Evolutionary conservation across 1,140 invertebrate genomes (phyloP).

Genomic region (Conopomorpha cramerella): DNA sequence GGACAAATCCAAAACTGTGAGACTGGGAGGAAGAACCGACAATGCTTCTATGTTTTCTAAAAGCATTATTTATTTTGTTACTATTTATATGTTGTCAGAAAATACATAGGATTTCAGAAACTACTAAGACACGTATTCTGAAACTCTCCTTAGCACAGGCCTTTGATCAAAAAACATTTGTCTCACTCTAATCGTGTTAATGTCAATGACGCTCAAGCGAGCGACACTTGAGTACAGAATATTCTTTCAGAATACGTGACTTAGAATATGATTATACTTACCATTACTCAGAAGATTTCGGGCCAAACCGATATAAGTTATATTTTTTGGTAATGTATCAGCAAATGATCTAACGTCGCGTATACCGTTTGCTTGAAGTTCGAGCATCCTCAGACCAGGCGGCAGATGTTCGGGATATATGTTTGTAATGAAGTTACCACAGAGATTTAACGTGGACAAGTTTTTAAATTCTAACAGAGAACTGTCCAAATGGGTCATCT

Average conservation of each 20-base stretch:
- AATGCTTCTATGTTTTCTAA: slow-evolving; percentile 17
- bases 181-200: too few relatives aligned
- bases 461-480: slow-evolving; percentile 21
- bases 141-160: too few relatives aligned
- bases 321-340: slow-evolving; percentile 20
- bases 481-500: slow-evolving; percentile 41
- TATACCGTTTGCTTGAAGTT: slow-evolving; percentile 37
- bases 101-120: too few relatives aligned
- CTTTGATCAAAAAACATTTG: too few relatives aligned
- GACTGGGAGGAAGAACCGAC: slow-evolving; percentile 12
- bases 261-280: slow-evolving; percentile 8
- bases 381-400: slow-evolving; percentile 19
- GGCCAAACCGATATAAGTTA: slow-evolving; percentile 32
- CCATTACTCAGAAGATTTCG: slow-evolving; percentile 29
- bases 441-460: slow-evolving; percentile 28
- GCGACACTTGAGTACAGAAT: too few relatives aligned
- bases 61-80: too few relatives aligned
- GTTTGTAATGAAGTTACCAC: slow-evolving; percentile 26
- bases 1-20: slow-evolving; percentile 49
- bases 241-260: too few relatives aligned
- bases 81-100: too few relatives aligned
- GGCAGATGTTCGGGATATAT: slow-evolving; percentile 21
- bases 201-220: too few relatives aligned
- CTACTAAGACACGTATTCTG: too few relatives aligned
- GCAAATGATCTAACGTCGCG: slow-evolving; percentile 16